Evolutionary conservation across 2,113 vertebrate genomes (phyloP).

Genomic region (Illadopsis cleaveri): DNA sequence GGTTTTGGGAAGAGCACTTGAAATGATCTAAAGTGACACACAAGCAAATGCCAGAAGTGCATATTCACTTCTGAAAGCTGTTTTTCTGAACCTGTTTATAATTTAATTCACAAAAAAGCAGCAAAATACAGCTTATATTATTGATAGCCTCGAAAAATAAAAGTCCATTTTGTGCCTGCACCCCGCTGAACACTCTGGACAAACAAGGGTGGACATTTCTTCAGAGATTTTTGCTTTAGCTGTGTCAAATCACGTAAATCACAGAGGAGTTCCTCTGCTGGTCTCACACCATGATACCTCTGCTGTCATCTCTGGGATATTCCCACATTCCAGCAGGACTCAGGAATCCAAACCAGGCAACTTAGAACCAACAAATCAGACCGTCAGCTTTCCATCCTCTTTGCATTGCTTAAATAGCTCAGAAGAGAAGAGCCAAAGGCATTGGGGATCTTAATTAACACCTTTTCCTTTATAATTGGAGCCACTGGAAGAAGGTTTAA

Average conservation of each 20-base stretch:
- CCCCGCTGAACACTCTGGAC: background rate
- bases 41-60: background rate
- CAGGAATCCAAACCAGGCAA: background rate
- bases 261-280: background rate
- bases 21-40: background rate
- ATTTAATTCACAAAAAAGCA: background rate
- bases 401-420: background rate
- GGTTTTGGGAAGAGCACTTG: constrained; percentile 11
- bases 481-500: background rate
- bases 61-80: background rate
- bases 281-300: background rate
- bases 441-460: background rate
- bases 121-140: background rate
- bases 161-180: background rate
- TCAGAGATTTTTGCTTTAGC: background rate
- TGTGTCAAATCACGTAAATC: accelerated
- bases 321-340: background rate
- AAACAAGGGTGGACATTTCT: background rate
- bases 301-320: background rate
- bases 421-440: background rate
- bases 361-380: background rate
- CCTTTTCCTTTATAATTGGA: background rate
- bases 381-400: background rate
- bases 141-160: background rate
- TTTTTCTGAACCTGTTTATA: background rate